Evolutionary conservation across 2,888 invertebrate species (phyloP).

Genomic region (Microctonus hyperodae): DNA sequence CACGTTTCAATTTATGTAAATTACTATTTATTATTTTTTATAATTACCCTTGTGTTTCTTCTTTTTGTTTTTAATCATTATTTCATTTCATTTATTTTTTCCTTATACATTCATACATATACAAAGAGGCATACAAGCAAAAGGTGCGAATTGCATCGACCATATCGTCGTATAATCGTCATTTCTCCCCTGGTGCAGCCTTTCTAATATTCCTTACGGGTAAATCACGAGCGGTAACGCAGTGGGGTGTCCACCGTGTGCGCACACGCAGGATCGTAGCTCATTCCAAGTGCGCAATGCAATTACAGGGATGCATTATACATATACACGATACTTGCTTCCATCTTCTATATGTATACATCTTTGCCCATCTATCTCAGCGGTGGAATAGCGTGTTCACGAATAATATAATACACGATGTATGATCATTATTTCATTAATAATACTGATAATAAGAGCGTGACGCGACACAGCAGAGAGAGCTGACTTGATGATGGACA

Average conservation of each 20-base stretch:
- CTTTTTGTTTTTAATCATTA: not conserved
- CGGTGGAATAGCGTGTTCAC: constrained; percentile 33
- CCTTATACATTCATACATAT: not conserved
- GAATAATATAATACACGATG: constrained; percentile 38
- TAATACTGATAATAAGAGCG: constrained; percentile 44
- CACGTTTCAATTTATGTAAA: not conserved
- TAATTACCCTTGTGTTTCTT: not conserved
- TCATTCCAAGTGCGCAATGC: constrained; percentile 27
- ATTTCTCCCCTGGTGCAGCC: constrained; percentile 26
- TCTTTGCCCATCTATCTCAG: not conserved
- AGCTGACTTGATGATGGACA: constrained; percentile 6
- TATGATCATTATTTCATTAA: constrained; percentile 40
- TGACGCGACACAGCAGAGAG: constrained; percentile 30
- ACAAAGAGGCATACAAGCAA: not conserved
- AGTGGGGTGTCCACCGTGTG: constrained; percentile 37
- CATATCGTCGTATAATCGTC: constrained; percentile 15
- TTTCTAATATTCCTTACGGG: constrained; percentile 38
- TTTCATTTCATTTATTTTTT: not conserved
- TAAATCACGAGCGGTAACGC: constrained; percentile 41
- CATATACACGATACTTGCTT: not conserved
- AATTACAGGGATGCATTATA: constrained; percentile 27
- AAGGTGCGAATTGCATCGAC: constrained; percentile 1
- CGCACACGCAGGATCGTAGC: constrained; percentile 30
- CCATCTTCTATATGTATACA: not conserved
- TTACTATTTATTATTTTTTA: not conserved